These are phyloP conservation scores for Microhierax caerulescens DNA, from an alignment of 2,797 vertebrate species.

Conservation along the genomic window DNA sequence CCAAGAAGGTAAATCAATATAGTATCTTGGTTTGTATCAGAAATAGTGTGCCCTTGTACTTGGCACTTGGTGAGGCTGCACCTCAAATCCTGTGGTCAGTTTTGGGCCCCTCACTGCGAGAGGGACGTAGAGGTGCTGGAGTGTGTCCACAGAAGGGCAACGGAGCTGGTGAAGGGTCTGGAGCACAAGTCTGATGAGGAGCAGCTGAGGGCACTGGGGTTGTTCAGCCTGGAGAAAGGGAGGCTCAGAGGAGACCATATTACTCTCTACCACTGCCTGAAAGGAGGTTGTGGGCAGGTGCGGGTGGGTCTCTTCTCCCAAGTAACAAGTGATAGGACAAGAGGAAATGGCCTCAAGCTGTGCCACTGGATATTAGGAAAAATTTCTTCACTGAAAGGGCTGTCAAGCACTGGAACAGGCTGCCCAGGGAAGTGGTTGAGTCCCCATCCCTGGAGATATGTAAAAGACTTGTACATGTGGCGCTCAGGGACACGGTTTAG, in stretches of 20 bases:
- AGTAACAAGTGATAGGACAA: neutral
- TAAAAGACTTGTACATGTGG: neutral
- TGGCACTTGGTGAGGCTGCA: neutral
- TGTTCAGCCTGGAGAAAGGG: no score
- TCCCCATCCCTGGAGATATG: neutral
- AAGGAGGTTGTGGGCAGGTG: neutral
- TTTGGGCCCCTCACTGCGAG: no score
- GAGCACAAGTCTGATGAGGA: no score
- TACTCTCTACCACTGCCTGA: neutral
- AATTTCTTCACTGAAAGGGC: neutral
- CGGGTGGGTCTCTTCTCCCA: neutral
- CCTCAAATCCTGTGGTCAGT: no score
- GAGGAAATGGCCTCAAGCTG: neutral
- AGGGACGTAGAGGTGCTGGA: no score
- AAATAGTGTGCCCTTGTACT: neutral
- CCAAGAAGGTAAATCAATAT: neutral
- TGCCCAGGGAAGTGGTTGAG: neutral
- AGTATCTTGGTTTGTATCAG: neutral
- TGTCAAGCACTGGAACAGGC: neutral
- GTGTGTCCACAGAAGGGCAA: no score
- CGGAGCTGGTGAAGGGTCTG: no score
- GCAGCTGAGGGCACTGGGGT: no score
- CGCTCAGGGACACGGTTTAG: neutral
- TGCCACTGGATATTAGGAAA: neutral
- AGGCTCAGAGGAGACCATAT: no score